Percentiles rank a stretch among this genome's conserved stretches.
These are phyloP conservation scores for Eucidaris tribuloides DNA, from an alignment of 35 echinoderm and acorn worm genomes.

Conservation along the genomic window DNA sequence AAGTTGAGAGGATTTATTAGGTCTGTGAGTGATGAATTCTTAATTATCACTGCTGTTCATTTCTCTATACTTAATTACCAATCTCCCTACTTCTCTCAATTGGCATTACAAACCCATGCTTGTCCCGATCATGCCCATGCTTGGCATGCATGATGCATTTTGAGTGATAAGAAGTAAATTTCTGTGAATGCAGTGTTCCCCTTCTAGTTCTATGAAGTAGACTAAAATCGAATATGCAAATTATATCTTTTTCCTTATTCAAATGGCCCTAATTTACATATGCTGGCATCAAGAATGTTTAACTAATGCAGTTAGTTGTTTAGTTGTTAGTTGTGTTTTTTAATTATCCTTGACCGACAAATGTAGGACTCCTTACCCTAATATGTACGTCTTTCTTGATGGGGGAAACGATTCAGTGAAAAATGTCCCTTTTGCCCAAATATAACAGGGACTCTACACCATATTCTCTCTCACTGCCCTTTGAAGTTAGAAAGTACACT, in stretches of 20 bases:
- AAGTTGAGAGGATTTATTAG: slow-evolving; percentile 40
- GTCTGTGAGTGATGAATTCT: slow-evolving; percentile 27
- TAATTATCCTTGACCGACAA: no score
- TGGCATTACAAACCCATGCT: background rate
- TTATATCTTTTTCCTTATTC: background rate
- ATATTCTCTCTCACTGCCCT: no score
- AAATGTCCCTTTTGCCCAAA: no score
- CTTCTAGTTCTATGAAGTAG: background rate
- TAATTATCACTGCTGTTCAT: background rate
- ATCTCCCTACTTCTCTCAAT: background rate
- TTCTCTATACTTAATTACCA: background rate
- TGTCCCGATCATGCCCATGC: background rate
- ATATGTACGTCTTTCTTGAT: no score
- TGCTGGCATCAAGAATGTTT: no score
- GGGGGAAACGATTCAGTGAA: no score
- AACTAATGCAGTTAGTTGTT: no score
- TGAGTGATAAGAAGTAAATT: background rate
- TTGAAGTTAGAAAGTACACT: no score
- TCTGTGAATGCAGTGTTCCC: background rate
- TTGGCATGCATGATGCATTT: background rate
- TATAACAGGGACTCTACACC: no score
- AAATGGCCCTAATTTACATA: no score
- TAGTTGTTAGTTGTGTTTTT: no score
- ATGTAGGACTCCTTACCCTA: no score
- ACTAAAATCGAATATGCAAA: background rate